Base-by-base conservation (phyloP, 2,888 invertebrate genomes). In the Rugalucina vietnamica region DNA sequence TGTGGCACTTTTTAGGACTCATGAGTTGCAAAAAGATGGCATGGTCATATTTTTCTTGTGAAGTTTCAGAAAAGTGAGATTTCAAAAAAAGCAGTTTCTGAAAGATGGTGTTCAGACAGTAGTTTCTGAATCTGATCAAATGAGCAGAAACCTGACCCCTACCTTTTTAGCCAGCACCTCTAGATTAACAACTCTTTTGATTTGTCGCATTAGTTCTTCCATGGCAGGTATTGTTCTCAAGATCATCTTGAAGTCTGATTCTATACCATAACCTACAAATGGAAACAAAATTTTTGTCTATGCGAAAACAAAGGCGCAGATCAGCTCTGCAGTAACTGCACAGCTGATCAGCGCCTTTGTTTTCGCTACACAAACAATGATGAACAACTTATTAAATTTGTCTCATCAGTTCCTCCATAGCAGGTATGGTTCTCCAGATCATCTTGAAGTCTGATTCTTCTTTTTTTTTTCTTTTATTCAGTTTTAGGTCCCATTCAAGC, bases 181-280 rank as follows among this genome's bases (percentile, higher is more conserved):
- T 0, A 94, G 36, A 74, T 94, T 93, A 10, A 94, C 89, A 21
- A 93, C 88, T 49, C 92, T 81, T 57, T 87, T 85, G 76, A 91
- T 87, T 8, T 84, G 39, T 10, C 71, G 29, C 70, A 93, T 80
- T 0, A 86, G 72, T 21, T 92, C 90, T 54, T 89, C 89, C 83
- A 94, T 84, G 50, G 78, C 82, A 0, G 94, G 94, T 24, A 93
- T 88, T 0, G 93, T 87, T 65, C 91, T 91, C 18, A 91, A 80
- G 43, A 95, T 76, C 91, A 94, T 92, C 69, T 93, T 91, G n/a
- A 94, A 84, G 79, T 95, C 95, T 24, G 91, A 88, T 14, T 92
- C 91, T 14, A 94, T 90, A 34, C 94, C 94, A 92, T 93, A 94
- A 50, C 93, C 93, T 94, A 89, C 2, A 84, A 90, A 49, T 71